Conservation (phyloP, 2,113 vertebrate genomes). For the Hyaena hyaena region DNA sequence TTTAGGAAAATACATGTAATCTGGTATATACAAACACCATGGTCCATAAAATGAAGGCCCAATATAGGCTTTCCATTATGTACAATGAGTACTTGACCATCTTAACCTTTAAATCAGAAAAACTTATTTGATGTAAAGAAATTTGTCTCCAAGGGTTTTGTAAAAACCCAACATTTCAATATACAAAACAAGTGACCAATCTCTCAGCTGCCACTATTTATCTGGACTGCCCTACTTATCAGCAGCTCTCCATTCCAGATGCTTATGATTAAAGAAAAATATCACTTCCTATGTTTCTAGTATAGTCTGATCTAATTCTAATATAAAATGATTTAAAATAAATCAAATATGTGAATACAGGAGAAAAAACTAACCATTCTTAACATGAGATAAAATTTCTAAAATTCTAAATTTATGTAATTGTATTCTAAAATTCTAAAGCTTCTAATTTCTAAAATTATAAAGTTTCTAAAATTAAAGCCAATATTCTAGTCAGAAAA, state of each 20-base stretch:
- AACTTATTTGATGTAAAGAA: slow-evolving; percentile 86
- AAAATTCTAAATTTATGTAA: neutral
- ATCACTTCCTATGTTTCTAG: slow-evolving; percentile 81
- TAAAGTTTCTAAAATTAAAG: neutral
- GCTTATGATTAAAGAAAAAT: slow-evolving; percentile 83
- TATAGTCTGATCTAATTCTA: slow-evolving; percentile 73
- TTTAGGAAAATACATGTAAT: slow-evolving; percentile 12
- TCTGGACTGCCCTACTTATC: slow-evolving; percentile 91
- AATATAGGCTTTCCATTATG: neutral
- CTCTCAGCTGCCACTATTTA: slow-evolving; percentile 91
- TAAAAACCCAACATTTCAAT: slow-evolving; percentile 88
- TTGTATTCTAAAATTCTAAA: neutral
- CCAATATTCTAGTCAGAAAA: slow-evolving; percentile 63
- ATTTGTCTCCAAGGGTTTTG: slow-evolving; percentile 88
- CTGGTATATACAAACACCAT: neutral
- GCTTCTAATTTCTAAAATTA: neutral
- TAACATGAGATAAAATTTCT: slow-evolving; percentile 21
- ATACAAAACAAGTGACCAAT: slow-evolving; percentile 87
- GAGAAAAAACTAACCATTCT: slow-evolving; percentile 54
- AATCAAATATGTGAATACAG: slow-evolving; percentile 48
- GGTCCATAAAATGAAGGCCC: neutral
- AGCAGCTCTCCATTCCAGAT: slow-evolving; percentile 87
- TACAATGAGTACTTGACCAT: neutral
- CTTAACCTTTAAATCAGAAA: slow-evolving; percentile 61
- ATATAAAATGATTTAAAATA: slow-evolving; percentile 72